Base-by-base conservation (phyloP, 1,140 invertebrate species). In the Nautilus pompilius region DNA sequence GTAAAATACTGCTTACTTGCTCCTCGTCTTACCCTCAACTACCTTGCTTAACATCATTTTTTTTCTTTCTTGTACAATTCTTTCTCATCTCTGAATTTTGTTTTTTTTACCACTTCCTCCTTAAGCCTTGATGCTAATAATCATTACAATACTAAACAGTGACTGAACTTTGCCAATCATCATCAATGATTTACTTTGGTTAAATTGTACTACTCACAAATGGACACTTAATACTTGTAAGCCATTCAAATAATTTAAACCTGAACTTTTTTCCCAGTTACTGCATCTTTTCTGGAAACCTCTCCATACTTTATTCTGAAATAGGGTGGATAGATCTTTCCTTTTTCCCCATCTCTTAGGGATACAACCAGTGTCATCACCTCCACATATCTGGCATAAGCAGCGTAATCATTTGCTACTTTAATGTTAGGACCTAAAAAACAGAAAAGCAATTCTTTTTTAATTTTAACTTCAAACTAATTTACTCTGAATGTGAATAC, bases 241-340 rank as follows among this genome's bases (percentile, higher is more conserved):
- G 29, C 26, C 4, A 59, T n/a, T 65, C 60, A 66, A 41, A 41
- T 1, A 24, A 53, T 24, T 24, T 28, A 53, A 20, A 80, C 78
- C 54, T 65, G 60, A 28, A 80, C 71, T 34, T 58, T 63, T 2
- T 55, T 65, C 3, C 70, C 72, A 24, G 33, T 63, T 5, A 68
- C 60, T 33, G 71, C 73, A 26, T 54, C 45, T 5, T 45, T 41
- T 0, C 58, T 51, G 3, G 67, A 60, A 2, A 76, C 67, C 22
- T 72, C 63, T 30, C 62, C 74, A 66, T 84, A 82, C 2, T 70
- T 69, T 29, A 85, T 73, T 32, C 70, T 65, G 29, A 85, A 58
- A 58, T 81, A 82, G 24, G 84, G 84, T 6, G 82, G 75, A 61
- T 77, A 81, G 55, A 85, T 85, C 10, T 66, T 58, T 1, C 84